Evolutionary conservation across 2,113 vertebrate species (phyloP), one percentile per base, ranked within the genome.

Genomic region (Noturus placidus): DNA sequence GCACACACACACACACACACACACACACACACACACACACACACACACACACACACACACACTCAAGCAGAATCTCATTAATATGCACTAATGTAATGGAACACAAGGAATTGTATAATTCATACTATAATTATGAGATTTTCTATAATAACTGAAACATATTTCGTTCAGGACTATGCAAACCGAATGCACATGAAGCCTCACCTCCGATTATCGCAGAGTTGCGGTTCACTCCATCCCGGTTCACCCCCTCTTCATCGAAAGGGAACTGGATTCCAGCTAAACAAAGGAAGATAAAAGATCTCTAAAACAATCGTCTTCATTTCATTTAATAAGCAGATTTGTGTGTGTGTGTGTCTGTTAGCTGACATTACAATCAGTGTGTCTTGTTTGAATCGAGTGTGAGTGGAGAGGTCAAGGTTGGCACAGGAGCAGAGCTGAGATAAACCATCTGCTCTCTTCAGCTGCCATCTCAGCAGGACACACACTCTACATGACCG

Each of bases 161-260:
- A 5, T 52, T 7, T 52, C 2, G 8, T 25, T 27, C 14, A 2
- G 38, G 25, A 1, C 30, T 5, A n/a, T 7, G 46, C 15, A n/a
- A 78, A 50, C 11, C 2, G 38, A 77, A n/a, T 17, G 15, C 2
- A 46, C 22, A 8, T 30, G 50, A 35, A 59, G 9, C 52, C 85
- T 90, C 90, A 99, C 98, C 98, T 96, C 97, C 98, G 54, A 99
- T 96, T 83, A 99, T 95, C 19, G 97, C 97, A 2, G 97, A 99
- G 91, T 99, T 97, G 83, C 96, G 96, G 93, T 98, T 97, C 70
- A 97, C 96, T 86, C 96, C 96, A 92, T 96, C 96, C 88, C 94
- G 93, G 59, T 94, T 94, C 38, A 94, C 93, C 90, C 95, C 96
- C 87, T 97, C 97, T n/a, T 96, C 96, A 0, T 96, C 97, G 79